Evolutionary conservation across 2,888 invertebrate species (phyloP).

Genomic region (Gryllus longicercus): DNA sequence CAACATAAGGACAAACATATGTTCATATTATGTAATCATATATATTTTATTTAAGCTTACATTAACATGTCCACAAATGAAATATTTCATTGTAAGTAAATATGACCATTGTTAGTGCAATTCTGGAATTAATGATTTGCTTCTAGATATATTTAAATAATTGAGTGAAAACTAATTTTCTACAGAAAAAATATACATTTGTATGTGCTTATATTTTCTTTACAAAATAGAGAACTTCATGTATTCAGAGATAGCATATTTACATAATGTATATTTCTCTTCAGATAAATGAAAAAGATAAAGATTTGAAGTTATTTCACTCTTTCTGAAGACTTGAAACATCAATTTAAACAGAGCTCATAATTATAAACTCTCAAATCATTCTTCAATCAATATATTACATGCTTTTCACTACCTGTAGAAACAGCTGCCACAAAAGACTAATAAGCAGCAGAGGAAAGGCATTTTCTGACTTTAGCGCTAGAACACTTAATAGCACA

Average conservation of each 20-base stretch:
- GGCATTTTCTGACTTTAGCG: background rate
- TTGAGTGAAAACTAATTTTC: background rate
- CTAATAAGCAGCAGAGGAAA: background rate
- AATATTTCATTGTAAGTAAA: no score
- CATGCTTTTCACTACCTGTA: background rate
- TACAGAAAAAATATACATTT: constrained; percentile 17
- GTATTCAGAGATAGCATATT: background rate
- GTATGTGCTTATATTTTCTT: background rate
- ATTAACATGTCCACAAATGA: no score
- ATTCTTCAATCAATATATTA: no score
- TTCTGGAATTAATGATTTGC: no score
- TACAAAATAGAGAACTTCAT: constrained; percentile 8
- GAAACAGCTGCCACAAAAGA: background rate
- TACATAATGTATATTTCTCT: constrained; percentile 8
- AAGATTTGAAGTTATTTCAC: background rate
- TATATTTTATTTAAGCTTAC: no score
- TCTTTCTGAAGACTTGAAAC: background rate
- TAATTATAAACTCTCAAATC: no score
- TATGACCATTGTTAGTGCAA: no score
- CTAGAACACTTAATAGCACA: background rate
- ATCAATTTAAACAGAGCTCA: no score
- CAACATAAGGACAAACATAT: no score
- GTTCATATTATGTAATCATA: no score
- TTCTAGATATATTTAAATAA: background rate
- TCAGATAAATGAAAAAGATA: background rate